Evolutionary conservation across 2,113 vertebrate species (phyloP), one percentile per base, ranked within the genome.

Genomic region (Hippocampus barbouri): DNA sequence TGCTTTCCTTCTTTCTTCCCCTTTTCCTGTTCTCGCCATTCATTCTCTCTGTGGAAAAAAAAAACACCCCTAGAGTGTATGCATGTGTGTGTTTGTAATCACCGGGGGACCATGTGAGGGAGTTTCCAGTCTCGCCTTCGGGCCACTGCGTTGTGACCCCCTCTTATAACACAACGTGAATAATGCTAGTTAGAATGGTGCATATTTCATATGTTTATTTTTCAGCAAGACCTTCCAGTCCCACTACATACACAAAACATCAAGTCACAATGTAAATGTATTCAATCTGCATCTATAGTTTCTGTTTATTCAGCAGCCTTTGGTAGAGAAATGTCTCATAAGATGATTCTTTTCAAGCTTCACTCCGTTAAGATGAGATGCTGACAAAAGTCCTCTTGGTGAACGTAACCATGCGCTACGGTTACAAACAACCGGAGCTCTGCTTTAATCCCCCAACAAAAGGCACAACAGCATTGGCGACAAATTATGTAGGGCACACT

Each of bases 201-300:
- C 40, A 47, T 57, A 85, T 56, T 82, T 84, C 73, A 78, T 60
- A 69, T 57, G 43, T 89, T 89, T 87, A 86, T 87, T 69, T 66
- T 63, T 79, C 64, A 75, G 70, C 51, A 68, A 73, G 72, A 74
- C 23, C 0, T 84, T 53, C 38, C 74, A 34, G 27, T 63, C 41
- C 68, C 57, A 54, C 75, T 79, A 66, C 57, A 60, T 60, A 60
- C 57, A 60, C 23, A 60, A 27, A 60, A 60, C 57, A 60, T 5
- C 8, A 30, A 6, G 30, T 30, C 25, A 60, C 14, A 60, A 60
- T 60, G 57, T 60, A 30, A 30, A 27, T 60, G 25, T 5, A 60
- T 60, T 27, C 57, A 59, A 59, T 59, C 11, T 12, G 56, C 56
- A 27, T 12, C 25, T 30, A 6, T 1, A 18, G 27, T 6, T 61